These are phyloP conservation scores for Lingula anatina DNA, from an alignment of 2,888 invertebrate species.

Conservation along the genomic window DNA sequence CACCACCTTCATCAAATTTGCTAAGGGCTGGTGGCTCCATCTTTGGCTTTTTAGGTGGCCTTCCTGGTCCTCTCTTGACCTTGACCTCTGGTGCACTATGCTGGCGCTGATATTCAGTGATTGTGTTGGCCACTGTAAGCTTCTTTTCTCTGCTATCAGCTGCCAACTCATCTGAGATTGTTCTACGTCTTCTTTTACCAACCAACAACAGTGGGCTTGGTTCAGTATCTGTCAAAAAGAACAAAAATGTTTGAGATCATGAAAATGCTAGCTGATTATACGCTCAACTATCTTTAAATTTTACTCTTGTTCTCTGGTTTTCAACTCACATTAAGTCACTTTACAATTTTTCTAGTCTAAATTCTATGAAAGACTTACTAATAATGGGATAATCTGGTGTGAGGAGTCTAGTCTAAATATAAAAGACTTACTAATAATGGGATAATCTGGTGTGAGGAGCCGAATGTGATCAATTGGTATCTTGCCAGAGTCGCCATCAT, in stretches of 20 bases:
- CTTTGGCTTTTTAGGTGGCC: constrained; percentile 17
- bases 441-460: constrained; percentile 82
- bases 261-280: no score
- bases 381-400: constrained; percentile 87
- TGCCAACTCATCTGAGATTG: not conserved
- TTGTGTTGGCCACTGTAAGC: constrained; percentile 2
- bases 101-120: no score
- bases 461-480: constrained; percentile 86
- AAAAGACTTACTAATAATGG: constrained; percentile 74
- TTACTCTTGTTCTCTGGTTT: no score
- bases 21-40: no score
- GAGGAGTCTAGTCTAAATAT: no score
- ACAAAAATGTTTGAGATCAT: no score
- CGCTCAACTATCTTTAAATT: no score
- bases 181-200: constrained; percentile 73
- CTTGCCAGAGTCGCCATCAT: constrained; percentile 89
- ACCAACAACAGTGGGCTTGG: constrained; percentile 72
- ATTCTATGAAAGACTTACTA: constrained; percentile 68
- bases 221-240: constrained; percentile 71
- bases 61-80: constrained; percentile 22
- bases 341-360: no score
- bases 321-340: no score
- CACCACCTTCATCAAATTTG: constrained; percentile 7
- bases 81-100: constrained; percentile 6
- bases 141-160: constrained; percentile 1